phyloP scores from a whole-genome alignment of 2,797 vertebrate genomes.

The Etheostoma nigrum region DNA sequence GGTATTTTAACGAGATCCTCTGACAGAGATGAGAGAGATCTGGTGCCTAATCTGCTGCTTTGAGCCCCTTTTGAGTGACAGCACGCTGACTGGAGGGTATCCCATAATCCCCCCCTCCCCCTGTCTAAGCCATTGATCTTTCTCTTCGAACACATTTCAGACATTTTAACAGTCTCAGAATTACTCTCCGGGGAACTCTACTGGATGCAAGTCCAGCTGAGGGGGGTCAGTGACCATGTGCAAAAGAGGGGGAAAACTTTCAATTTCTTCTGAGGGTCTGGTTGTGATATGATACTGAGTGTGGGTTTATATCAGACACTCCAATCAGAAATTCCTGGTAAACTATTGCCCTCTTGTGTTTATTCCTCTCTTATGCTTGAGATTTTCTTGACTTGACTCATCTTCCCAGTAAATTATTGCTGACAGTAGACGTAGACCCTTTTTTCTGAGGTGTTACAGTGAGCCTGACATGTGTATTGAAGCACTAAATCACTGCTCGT shows the following conservation, averaged over 20 bases:
- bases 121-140: constrained; percentile 61
- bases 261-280: constrained; percentile 49
- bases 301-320: constrained; percentile 37
- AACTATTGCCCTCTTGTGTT: constrained; percentile 88
- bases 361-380: constrained; percentile 59
- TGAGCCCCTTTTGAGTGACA: constrained; percentile 66
- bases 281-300: constrained; percentile 49
- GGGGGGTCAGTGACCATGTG: constrained; percentile 35
- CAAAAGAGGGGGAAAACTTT: constrained; percentile 35
- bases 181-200: constrained; percentile 46
- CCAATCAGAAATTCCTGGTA: constrained; percentile 74
- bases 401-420: constrained; percentile 53
- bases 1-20: constrained; percentile 56
- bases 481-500: constrained; percentile 64
- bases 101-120: constrained; percentile 55
- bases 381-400: constrained; percentile 43
- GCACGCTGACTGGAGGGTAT: constrained; percentile 56
- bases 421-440: constrained; percentile 49
- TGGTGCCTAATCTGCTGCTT: constrained; percentile 50
- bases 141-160: constrained; percentile 56
- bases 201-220: constrained; percentile 25
- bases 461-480: constrained; percentile 55
- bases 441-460: constrained; percentile 65
- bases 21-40: constrained; percentile 47
- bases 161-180: constrained; percentile 52